phyloP scores from a whole-genome alignment of 1,140 invertebrate genomes.

The Riptortus pedestris region DNA sequence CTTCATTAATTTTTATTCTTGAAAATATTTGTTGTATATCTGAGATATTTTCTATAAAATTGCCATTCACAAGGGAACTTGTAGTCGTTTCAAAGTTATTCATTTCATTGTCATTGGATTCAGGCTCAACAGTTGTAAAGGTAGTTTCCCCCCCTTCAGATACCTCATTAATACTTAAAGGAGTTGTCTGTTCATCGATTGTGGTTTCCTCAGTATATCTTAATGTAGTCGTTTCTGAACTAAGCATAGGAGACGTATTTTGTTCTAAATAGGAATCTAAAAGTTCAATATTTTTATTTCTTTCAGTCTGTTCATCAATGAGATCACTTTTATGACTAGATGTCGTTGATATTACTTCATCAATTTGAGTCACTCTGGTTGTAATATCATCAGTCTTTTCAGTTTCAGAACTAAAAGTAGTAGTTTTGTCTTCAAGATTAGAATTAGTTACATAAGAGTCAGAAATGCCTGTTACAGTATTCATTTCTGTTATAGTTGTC shows the following conservation, averaged over 20 bases:
- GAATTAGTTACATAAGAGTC: background rate
- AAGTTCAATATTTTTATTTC: too few species aligned
- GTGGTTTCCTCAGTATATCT: too few species aligned
- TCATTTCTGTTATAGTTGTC: conserved; percentile 3
- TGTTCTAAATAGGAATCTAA: too few species aligned
- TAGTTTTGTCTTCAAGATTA: conserved; percentile 1
- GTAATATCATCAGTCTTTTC: background rate
- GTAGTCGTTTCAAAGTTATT: too few species aligned
- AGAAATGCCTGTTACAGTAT: conserved; percentile 2
- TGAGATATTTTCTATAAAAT: too few species aligned
- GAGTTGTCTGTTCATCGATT: too few species aligned
- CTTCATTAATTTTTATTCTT: too few species aligned
- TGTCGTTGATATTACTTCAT: background rate
- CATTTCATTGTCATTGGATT: background rate
- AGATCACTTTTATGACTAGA: conserved; percentile 9
- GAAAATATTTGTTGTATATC: too few species aligned
- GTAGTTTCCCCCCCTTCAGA: background rate
- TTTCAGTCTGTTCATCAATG: background rate
- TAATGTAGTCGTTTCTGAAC: too few species aligned
- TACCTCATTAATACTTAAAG: too few species aligned
- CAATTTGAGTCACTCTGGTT: background rate
- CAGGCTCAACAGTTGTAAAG: background rate
- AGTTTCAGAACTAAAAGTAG: background rate
- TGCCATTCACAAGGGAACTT: too few species aligned
- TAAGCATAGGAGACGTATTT: too few species aligned